Percentiles rank a stretch among this genome's conserved stretches.
These are phyloP conservation scores for Sphaeramia orbicularis DNA, from an alignment of 2,797 vertebrate genomes.

Conservation along the genomic window DNA sequence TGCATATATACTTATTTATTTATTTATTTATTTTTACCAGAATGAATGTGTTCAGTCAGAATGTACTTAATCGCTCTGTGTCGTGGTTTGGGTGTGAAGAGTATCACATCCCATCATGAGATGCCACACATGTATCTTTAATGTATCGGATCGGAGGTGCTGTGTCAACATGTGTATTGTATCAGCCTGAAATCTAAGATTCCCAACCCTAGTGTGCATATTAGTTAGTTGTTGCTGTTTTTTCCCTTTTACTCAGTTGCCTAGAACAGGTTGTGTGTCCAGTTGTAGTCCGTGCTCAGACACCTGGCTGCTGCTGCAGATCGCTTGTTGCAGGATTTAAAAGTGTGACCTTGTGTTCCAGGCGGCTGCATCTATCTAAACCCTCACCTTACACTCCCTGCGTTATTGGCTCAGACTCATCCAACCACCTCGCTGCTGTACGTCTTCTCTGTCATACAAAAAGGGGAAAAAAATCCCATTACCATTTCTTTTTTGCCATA, in stretches of 20 bases:
- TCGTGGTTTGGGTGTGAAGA: too few species aligned
- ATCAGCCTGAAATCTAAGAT: too few species aligned
- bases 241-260: not conserved
- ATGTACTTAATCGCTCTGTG: too few species aligned
- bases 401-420: not conserved
- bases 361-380: not conserved
- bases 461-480: conserved; percentile 14
- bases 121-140: too few species aligned
- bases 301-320: not conserved
- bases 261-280: not conserved
- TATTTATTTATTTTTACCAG: too few species aligned
- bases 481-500: not conserved
- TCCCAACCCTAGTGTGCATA: too few species aligned
- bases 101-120: too few species aligned
- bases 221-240: not conserved
- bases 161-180: too few species aligned
- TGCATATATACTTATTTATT: too few species aligned
- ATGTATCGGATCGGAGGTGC: too few species aligned
- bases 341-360: conserved; percentile 2
- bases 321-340: conserved; percentile 8
- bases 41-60: too few species aligned
- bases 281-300: not conserved
- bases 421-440: not conserved
- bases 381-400: not conserved
- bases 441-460: conserved; percentile 6